Evolutionary conservation across 2,113 vertebrate species (phyloP).

Genomic region (Spea bombifrons): DNA sequence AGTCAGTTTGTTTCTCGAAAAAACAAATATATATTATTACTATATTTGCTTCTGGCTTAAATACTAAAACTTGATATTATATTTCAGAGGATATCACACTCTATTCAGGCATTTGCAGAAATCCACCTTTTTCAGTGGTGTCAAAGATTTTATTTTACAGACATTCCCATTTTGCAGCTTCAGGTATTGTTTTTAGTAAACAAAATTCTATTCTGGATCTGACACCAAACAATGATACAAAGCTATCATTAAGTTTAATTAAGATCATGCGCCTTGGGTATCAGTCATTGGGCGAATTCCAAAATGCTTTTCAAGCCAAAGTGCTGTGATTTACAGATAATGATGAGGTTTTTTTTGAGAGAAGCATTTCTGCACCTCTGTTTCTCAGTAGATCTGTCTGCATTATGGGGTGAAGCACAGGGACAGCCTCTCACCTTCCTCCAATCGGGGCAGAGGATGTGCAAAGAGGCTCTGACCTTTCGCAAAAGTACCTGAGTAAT

Average conservation of each 20-base stretch:
- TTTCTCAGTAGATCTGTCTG: too few relatives aligned
- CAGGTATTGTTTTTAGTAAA: not conserved
- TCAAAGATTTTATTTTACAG: not conserved
- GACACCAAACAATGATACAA: not conserved
- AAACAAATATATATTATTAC: too few relatives aligned
- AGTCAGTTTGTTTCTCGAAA: too few relatives aligned
- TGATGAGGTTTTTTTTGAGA: not conserved
- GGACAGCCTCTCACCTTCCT: too few relatives aligned
- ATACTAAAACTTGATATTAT: too few relatives aligned
- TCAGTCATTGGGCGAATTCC: slow-evolving; percentile 5
- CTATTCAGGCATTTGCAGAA: not conserved
- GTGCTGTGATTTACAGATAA: not conserved
- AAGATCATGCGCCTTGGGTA: slow-evolving; percentile 13
- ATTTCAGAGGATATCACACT: too few relatives aligned
- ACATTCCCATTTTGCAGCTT: not conserved
- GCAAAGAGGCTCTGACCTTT: too few relatives aligned
- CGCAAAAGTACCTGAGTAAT: too few relatives aligned
- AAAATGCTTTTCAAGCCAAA: not conserved
- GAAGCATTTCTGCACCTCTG: too few relatives aligned
- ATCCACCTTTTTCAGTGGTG: not conserved
- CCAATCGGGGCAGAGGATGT: too few relatives aligned
- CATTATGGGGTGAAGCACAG: too few relatives aligned
- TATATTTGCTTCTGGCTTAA: too few relatives aligned
- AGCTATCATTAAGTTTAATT: slow-evolving; percentile 17
- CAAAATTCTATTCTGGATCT: not conserved